phyloP scores from a whole-genome alignment of 2,888 invertebrate genomes.

The Zygaena filipendulae region DNA sequence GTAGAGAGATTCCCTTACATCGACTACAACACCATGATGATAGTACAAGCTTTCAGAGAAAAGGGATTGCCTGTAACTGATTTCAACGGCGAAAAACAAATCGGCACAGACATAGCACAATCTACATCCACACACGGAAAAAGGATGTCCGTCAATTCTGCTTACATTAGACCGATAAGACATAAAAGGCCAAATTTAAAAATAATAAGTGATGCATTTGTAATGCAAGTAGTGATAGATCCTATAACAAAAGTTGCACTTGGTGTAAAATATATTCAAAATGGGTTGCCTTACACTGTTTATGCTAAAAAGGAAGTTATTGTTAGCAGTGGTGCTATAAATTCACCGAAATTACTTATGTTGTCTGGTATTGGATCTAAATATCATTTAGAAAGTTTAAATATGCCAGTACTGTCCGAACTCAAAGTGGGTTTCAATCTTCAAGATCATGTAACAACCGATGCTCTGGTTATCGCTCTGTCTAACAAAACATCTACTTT shows the following conservation, averaged over 20 bases:
- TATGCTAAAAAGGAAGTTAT: slow-evolving; percentile 72
- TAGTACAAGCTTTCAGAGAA: slow-evolving; percentile 72
- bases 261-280: slow-evolving; percentile 44
- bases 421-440: slow-evolving; percentile 78
- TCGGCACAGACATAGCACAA: slow-evolving; percentile 72
- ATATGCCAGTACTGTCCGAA: slow-evolving; percentile 70
- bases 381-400: slow-evolving; percentile 52
- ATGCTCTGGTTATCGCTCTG: slow-evolving; percentile 54
- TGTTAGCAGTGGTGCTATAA: slow-evolving; percentile 68
- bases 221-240: slow-evolving; percentile 70
- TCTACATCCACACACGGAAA: slow-evolving; percentile 71
- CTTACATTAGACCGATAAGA: slow-evolving; percentile 75
- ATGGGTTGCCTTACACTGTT: slow-evolving; percentile 48
- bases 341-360: slow-evolving; percentile 73
- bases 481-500: slow-evolving; percentile 65
- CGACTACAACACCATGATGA: slow-evolving; percentile 65
- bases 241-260: slow-evolving; percentile 53
- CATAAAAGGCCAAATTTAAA: slow-evolving; percentile 57
- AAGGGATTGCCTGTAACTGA: slow-evolving; percentile 69
- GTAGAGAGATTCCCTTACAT: slow-evolving; percentile 73
- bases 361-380: slow-evolving; percentile 74
- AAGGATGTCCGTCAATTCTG: slow-evolving; percentile 71
- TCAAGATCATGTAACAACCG: slow-evolving; percentile 78
- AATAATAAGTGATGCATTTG: slow-evolving; percentile 61
- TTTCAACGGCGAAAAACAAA: slow-evolving; percentile 64